Percentiles rank a stretch among this genome's conserved stretches.
Conservation (phyloP, 2,797 vertebrate species). For the Acipenser oxyrinchus region DNA sequence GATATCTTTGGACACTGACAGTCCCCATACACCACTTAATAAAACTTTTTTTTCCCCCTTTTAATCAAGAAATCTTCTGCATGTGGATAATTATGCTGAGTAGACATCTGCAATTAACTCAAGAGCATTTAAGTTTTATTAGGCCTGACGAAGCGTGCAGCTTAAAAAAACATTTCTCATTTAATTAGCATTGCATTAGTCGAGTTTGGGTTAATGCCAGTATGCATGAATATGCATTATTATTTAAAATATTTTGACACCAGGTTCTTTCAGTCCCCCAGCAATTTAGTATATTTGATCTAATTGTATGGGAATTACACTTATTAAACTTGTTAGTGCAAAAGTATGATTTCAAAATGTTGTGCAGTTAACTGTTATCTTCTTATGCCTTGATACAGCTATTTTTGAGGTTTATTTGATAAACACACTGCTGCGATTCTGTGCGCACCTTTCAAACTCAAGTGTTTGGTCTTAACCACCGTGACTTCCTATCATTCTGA, state of each 20-base stretch:
- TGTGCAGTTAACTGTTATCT: too few species aligned
- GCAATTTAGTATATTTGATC: constrained; percentile 12
- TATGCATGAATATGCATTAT: constrained; percentile 25
- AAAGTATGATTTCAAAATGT: too few species aligned
- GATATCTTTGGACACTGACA: constrained; percentile 8
- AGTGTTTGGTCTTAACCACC: too few species aligned
- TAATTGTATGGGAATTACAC: constrained; percentile 11
- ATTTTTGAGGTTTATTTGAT: too few species aligned
- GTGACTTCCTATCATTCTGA: too few species aligned
- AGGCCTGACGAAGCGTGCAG: constrained; percentile 51
- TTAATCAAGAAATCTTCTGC: constrained; percentile 32
- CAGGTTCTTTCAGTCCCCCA: constrained; percentile 6
- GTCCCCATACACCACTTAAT: constrained; percentile 11
- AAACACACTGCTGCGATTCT: too few species aligned
- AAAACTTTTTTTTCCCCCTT: constrained; percentile 6
- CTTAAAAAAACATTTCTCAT: constrained; percentile 58
- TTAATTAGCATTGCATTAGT: constrained; percentile 57
- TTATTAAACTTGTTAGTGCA: constrained; percentile 7
- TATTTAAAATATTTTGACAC: constrained; percentile 20
- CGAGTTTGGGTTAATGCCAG: constrained; percentile 48
- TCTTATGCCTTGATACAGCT: too few species aligned
- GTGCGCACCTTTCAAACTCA: too few species aligned
- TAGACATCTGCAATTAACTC: constrained; percentile 54
- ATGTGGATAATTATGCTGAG: constrained; percentile 43
- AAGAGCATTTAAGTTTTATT: constrained; percentile 52